phyloP scores from a whole-genome alignment of 1,140 invertebrate genomes.

The Heliothis subflexa region DNA sequence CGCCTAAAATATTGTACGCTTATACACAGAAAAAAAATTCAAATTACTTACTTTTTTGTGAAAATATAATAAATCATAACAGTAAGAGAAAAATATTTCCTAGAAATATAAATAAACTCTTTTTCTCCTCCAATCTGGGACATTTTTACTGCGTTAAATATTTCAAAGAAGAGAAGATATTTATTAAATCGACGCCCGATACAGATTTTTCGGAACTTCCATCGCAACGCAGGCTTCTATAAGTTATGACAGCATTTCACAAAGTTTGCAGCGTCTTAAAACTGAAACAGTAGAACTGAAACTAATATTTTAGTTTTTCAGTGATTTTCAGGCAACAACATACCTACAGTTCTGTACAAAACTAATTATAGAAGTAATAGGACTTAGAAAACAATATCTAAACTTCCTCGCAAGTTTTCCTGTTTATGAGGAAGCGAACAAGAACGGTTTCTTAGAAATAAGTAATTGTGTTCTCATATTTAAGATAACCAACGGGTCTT shows the following conservation, averaged over 20 bases:
- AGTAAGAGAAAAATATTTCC: neutral
- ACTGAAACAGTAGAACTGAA: constrained; percentile 13
- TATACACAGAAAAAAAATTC: too few relatives aligned
- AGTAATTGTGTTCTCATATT: too few relatives aligned
- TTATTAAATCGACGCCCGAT: constrained; percentile 31
- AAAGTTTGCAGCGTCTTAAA: constrained; percentile 29
- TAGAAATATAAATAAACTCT: neutral
- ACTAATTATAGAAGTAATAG: neutral
- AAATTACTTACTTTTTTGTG: too few relatives aligned
- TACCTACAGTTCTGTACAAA: neutral
- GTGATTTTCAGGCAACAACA: neutral
- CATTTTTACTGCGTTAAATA: neutral
- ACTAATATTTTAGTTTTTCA: constrained; percentile 19
- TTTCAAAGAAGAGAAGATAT: constrained; percentile 15
- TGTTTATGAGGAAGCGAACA: too few relatives aligned
- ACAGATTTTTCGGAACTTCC: constrained; percentile 36
- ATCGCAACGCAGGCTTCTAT: constrained; percentile 7
- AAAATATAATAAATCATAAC: too few relatives aligned
- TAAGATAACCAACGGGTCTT: too few relatives aligned
- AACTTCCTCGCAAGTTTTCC: neutral
- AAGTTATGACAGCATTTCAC: constrained; percentile 27
- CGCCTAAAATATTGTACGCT: too few relatives aligned
- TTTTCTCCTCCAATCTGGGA: neutral
- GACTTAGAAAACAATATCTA: neutral
- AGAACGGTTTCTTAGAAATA: too few relatives aligned